Conservation (phyloP, 2,888 invertebrate genomes). For the Melanchra persicariae region DNA sequence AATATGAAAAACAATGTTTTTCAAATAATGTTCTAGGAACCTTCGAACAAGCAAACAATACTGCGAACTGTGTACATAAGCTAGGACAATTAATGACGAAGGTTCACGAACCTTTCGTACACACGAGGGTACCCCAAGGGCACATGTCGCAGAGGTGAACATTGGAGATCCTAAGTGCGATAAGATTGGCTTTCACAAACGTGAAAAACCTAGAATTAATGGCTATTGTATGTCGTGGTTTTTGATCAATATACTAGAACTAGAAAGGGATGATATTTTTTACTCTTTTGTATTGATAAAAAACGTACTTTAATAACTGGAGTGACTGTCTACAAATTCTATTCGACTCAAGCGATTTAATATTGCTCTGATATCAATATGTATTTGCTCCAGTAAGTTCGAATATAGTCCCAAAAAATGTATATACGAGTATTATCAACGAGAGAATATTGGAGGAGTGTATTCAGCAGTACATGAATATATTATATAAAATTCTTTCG, state of each 20-base stretch:
- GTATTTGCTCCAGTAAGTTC: conserved; percentile 19
- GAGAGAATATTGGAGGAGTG: conserved; percentile 19
- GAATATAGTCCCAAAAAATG: conserved; percentile 31
- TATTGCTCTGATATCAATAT: conserved; percentile 27
- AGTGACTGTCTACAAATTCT: conserved; percentile 12
- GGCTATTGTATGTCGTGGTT: conserved; percentile 23
- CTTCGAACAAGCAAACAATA: conserved; percentile 35
- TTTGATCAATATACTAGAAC: conserved; percentile 16
- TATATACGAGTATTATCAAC: too few species aligned
- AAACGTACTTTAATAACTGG: not conserved
- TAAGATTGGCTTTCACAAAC: conserved; percentile 52
- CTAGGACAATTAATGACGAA: conserved; percentile 49
- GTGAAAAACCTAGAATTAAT: conserved; percentile 42
- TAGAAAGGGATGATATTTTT: conserved; percentile 1
- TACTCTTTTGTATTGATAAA: conserved; percentile 1
- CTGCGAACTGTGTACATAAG: conserved; percentile 38
- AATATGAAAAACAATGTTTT: conserved; percentile 34
- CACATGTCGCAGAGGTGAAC: conserved; percentile 49
- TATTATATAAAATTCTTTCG: too few species aligned
- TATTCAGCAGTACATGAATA: conserved; percentile 18
- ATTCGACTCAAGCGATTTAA: conserved; percentile 32
- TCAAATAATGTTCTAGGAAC: conserved; percentile 45
- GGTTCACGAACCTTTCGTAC: conserved; percentile 38
- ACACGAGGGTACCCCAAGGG: conserved; percentile 42
- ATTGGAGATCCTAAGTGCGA: conserved; percentile 55